Conservation (phyloP, 1,140 invertebrate species). For the Bombus huntii region DNA sequence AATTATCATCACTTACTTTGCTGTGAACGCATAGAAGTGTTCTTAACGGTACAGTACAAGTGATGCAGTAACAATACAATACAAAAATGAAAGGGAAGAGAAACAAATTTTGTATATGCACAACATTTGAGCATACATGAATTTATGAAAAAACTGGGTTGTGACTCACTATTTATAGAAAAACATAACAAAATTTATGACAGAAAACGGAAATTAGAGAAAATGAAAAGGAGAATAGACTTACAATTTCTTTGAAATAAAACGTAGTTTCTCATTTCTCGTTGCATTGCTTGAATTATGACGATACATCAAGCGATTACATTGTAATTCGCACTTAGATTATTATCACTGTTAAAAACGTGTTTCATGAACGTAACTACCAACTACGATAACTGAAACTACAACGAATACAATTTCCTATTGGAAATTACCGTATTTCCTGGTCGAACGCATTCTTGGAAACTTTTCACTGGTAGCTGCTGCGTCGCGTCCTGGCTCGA, state of each 20-base stretch:
- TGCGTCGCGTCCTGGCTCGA: no score
- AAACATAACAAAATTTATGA: not conserved
- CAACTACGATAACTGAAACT: not conserved
- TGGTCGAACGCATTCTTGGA: not conserved
- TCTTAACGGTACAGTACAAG: no score
- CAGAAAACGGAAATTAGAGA: not conserved
- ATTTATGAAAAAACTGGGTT: not conserved
- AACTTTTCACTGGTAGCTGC: not conserved
- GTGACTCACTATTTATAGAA: not conserved
- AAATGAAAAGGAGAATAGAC: not conserved
- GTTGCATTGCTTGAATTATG: not conserved
- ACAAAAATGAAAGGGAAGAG: no score
- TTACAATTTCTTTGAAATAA: not conserved
- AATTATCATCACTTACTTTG: no score
- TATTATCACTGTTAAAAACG: not conserved
- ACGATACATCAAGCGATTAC: not conserved
- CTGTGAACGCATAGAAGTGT: no score
- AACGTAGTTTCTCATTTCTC: not conserved
- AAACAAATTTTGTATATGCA: no score
- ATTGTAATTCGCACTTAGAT: not conserved
- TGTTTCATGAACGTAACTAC: no score
- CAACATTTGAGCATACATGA: not conserved
- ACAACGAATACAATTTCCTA: not conserved
- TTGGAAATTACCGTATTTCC: not conserved
- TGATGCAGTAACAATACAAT: no score